Evolutionary conservation across 2,888 invertebrate genomes (phyloP), one percentile per base, ranked within the genome.

Genomic region (Odontomyia ornata): DNA sequence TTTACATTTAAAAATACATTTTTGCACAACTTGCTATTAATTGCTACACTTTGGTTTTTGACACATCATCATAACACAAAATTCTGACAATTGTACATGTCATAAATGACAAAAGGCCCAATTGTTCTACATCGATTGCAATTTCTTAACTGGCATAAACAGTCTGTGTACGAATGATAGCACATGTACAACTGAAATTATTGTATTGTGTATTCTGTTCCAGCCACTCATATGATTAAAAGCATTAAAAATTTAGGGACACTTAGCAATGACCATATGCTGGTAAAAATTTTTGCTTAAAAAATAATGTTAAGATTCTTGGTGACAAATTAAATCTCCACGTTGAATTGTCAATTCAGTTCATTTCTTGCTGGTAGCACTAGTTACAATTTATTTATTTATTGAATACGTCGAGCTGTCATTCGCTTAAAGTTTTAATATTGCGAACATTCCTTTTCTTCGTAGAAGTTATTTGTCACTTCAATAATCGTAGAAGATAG

Each of bases 21-120:
- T 72, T 56, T 9, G 25, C 36, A 9, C 18, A 18, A 27, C 9
- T 28, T 28, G 2, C 67, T 28, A 67, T 21, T 46, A 13, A 36
- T 18, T 7, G 15, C 27, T 13, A 30, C 46, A n/a, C 25, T 30
- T 60, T 43, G 43, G 28, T 46, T 43, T 62, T 36, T 62, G 76
- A 76, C 76, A 76, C 76, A 76, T 76, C 76, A 76, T 56, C 76
- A 76, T 13, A 43, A n/a, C n/a, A n/a, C 69, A 69, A 25, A n/a
- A 13, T 57, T 71, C 36, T 71, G 71, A 57, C 60, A 75, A 27
- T 27, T 25, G 73, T 73, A 30, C 30, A 43, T 57, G 52, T 56
- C 56, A 56, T 28, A 25, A 56, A 56, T 11, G 62, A 52, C 52
- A 52, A 52, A 7, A 52, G 13, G 15, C 1, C 21, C 52, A 4